phyloP scores from a whole-genome alignment of 2,888 invertebrate species.

The Xestia ashworthii region DNA sequence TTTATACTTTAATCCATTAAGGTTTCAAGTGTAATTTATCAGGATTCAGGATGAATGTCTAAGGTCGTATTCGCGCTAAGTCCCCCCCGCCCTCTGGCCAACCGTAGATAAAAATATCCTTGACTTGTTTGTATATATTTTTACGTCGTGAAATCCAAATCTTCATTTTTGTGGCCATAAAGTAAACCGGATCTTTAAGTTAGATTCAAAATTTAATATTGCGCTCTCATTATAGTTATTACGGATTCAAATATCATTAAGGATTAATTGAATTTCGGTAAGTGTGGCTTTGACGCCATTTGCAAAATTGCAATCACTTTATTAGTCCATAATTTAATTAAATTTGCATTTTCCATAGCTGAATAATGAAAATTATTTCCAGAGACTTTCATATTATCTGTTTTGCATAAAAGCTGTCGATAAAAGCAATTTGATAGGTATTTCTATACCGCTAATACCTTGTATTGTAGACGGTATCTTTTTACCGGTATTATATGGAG shows the following conservation, averaged over 20 bases:
- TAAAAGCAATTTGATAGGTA: conserved; percentile 8
- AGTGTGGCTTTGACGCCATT: conserved; percentile 42
- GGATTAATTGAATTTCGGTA: conserved; percentile 36
- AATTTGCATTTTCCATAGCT: conserved; percentile 9
- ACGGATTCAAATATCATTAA: conserved; percentile 34
- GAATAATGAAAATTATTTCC: conserved; percentile 3
- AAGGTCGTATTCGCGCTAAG: conserved; percentile 40
- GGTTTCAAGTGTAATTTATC: conserved; percentile 37
- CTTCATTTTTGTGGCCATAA: conserved; percentile 52
- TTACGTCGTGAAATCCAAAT: conserved; percentile 59
- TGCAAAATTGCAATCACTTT: conserved; percentile 23
- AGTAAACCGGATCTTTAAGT: conserved; percentile 4
- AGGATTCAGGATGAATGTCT: conserved; percentile 39
- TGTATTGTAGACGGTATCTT: conserved; percentile 34
- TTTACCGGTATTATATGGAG: conserved; percentile 21
- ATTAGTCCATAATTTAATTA: conserved; percentile 15
- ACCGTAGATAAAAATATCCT: conserved; percentile 67
- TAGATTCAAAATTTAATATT: conserved; percentile 28
- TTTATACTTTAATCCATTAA: conserved; percentile 15
- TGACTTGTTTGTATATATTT: conserved; percentile 66
- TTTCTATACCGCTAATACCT: conserved; percentile 20
- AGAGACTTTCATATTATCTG: conserved; percentile 1
- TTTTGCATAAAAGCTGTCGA: conserved; percentile 7
- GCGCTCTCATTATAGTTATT: conserved; percentile 7
- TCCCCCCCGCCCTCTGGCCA: conserved; percentile 56